Conservation (phyloP, 1,140 invertebrate genomes). For the Stegodyphus mimosarum region DNA sequence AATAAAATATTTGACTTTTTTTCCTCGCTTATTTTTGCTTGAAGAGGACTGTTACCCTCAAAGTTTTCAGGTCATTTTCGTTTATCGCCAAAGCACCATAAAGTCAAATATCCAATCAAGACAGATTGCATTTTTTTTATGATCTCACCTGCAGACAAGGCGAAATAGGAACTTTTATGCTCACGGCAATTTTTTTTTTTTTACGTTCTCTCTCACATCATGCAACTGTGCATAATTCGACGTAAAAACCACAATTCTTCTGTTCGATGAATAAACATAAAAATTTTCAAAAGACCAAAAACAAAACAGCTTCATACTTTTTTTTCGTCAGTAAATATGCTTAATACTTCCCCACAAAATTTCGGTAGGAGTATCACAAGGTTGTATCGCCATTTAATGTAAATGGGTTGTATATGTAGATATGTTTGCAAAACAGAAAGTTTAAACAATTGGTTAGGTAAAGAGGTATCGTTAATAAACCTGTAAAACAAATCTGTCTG, state of each 20-base stretch:
- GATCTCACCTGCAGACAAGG: conserved; percentile 38
- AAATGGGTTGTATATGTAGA: too few species aligned
- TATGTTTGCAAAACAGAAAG: too few species aligned
- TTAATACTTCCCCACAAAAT: too few species aligned
- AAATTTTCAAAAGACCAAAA: too few species aligned
- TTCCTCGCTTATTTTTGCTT: conserved; percentile 23
- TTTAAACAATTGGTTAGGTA: too few species aligned
- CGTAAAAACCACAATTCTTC: neutral
- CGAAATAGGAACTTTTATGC: conserved; percentile 49
- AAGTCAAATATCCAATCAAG: conserved; percentile 57
- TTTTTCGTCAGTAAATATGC: too few species aligned
- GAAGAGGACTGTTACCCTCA: conserved; percentile 40
- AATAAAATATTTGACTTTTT: conserved; percentile 33
- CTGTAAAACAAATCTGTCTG: too few species aligned
- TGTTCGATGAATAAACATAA: too few species aligned
- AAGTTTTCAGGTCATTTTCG: conserved; percentile 52
- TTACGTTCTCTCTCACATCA: neutral
- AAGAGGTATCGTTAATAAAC: too few species aligned
- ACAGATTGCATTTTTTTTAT: conserved; percentile 51
- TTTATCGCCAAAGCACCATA: conserved; percentile 52
- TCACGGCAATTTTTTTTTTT: neutral
- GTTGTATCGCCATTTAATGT: too few species aligned
- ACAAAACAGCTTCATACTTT: too few species aligned
- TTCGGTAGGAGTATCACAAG: too few species aligned
- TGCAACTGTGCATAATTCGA: conserved; percentile 10